These are phyloP conservation scores for Irena cyanogastra DNA, from an alignment of 2,113 vertebrate species.

Conservation along the genomic window DNA sequence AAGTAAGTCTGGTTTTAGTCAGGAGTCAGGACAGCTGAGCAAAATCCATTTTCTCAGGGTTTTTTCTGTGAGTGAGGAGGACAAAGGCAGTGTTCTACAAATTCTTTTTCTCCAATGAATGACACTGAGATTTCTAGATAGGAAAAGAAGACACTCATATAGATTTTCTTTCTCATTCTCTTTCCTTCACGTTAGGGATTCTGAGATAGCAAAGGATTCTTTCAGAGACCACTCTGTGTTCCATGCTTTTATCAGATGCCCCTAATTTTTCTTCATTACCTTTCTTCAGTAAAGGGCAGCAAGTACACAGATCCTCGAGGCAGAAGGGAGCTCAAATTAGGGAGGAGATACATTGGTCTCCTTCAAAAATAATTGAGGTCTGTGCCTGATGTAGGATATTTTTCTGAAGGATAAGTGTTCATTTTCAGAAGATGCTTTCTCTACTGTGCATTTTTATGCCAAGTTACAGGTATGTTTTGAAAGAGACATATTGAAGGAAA, in stretches of 20 bases:
- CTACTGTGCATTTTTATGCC: neutral
- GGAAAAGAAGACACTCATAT: neutral
- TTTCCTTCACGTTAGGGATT: neutral
- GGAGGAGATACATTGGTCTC: neutral
- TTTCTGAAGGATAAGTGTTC: neutral
- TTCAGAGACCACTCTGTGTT: neutral
- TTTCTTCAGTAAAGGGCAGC: neutral
- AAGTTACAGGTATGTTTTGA: neutral
- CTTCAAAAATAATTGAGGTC: neutral
- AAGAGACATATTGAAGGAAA: neutral
- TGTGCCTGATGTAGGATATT: neutral
- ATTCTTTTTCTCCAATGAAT: neutral
- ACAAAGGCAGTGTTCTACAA: neutral
- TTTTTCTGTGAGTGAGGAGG: neutral
- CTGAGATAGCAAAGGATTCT: neutral
- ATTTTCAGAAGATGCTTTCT: neutral
- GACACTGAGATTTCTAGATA: neutral
- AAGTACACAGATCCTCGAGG: neutral
- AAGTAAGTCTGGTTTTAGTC: neutral
- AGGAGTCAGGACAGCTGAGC: neutral
- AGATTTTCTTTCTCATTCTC: constrained; percentile 11
- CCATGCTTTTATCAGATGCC: neutral
- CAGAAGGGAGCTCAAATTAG: neutral
- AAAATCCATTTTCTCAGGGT: neutral
- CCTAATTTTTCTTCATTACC: neutral